These are phyloP conservation scores for Catocala sponsa DNA, from an alignment of 2,888 invertebrate genomes.

Conservation along the genomic window DNA sequence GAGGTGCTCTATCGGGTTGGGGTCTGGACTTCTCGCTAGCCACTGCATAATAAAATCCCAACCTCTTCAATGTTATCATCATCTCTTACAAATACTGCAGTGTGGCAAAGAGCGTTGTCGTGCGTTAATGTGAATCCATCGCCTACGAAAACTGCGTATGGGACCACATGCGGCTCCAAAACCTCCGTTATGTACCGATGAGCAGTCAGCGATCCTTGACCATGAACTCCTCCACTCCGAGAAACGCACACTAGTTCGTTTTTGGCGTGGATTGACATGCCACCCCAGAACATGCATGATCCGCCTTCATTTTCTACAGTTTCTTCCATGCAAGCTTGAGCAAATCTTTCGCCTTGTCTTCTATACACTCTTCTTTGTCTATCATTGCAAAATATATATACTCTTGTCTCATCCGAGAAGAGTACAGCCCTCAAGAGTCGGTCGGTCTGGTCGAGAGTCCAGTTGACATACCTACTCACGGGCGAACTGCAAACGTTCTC, in stretches of 20 bases:
- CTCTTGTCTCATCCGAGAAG: conserved; percentile 25
- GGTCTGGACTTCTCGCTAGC: background rate
- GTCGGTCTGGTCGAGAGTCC: conserved; percentile 23
- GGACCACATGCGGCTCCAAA: conserved; percentile 9
- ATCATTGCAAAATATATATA: no score
- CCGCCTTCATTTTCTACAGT: conserved; percentile 10
- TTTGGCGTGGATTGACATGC: conserved; percentile 9
- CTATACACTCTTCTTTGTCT: no score
- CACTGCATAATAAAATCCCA: conserved; percentile 7
- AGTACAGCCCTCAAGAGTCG: conserved; percentile 25
- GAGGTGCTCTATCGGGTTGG: background rate
- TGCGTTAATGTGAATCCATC: conserved; percentile 29
- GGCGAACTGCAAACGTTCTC: no score
- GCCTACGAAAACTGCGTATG: conserved; percentile 15
- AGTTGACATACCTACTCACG: conserved; percentile 30
- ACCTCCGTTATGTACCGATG: conserved; percentile 7
- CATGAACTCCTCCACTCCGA: background rate
- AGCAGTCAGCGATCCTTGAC: conserved; percentile 5
- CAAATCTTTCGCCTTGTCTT: background rate
- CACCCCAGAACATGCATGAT: conserved; percentile 14
- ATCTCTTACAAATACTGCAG: conserved; percentile 20
- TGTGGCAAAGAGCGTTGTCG: conserved; percentile 37
- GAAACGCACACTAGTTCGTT: background rate
- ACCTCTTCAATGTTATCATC: conserved; percentile 33
- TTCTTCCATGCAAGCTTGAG: conserved; percentile 1